phyloP scores from a whole-genome alignment of 2,113 vertebrate species.

The Rhinolophus sinicus region DNA sequence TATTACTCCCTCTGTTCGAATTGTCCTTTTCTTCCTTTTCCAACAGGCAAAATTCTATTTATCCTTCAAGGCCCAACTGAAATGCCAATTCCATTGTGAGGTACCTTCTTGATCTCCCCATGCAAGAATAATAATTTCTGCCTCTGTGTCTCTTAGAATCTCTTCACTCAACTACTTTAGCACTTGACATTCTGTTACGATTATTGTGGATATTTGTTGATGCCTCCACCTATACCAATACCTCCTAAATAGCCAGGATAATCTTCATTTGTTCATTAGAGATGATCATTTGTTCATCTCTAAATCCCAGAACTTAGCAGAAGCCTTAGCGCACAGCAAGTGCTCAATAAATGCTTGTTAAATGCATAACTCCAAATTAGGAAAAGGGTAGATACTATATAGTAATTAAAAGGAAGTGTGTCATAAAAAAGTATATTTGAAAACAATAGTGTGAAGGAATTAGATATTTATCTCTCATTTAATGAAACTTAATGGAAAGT shows the following conservation, averaged over 20 bases:
- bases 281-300: neutral
- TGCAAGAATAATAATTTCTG: neutral
- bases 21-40: conserved; percentile 11
- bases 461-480: neutral
- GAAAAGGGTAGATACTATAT: neutral
- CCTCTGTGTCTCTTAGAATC: neutral
- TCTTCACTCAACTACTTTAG: neutral
- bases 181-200: neutral
- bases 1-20: neutral
- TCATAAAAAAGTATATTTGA: neutral
- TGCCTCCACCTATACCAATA: neutral
- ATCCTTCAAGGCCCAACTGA: conserved; percentile 19
- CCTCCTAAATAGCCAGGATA: neutral
- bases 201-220: neutral
- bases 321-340: neutral
- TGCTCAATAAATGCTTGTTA: neutral
- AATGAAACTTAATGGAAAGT: conserved; percentile 65
- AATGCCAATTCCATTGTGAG: neutral
- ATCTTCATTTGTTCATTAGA: neutral
- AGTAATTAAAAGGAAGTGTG: neutral
- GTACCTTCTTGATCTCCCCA: neutral
- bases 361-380: neutral
- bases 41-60: neutral
- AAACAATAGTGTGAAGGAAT: conserved; percentile 11
- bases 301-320: neutral